These are phyloP conservation scores for Phocoena phocoena DNA, from an alignment of 2,113 vertebrate species.

Conservation along the genomic window DNA sequence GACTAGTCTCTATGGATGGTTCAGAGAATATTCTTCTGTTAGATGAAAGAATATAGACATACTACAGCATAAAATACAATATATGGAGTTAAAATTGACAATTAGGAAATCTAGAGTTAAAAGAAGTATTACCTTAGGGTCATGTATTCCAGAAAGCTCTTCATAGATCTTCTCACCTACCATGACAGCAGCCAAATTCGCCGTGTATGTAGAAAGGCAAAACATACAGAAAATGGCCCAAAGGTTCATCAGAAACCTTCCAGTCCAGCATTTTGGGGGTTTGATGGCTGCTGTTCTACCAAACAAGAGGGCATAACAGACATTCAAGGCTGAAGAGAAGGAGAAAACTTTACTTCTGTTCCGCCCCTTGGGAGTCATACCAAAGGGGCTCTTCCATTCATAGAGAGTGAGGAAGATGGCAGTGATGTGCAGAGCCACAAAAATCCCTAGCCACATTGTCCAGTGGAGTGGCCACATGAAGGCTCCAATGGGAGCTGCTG, in stretches of 20 bases:
- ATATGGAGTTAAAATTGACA: constrained; percentile 1
- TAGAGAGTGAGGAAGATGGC: constrained; percentile 90
- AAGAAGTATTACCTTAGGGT: constrained; percentile 89
- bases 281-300: constrained; percentile 91
- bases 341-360: constrained; percentile 90
- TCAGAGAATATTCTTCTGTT: neutral
- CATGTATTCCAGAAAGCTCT: constrained; percentile 93
- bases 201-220: constrained; percentile 91
- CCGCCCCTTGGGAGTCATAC: constrained; percentile 89
- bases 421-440: constrained; percentile 90
- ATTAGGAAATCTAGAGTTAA: constrained; percentile 56
- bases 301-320: constrained; percentile 91
- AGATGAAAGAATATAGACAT: neutral
- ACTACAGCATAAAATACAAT: neutral
- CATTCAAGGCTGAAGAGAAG: constrained; percentile 90
- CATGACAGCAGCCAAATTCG: constrained; percentile 92
- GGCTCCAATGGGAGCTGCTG: constrained; percentile 90
- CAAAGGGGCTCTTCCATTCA: constrained; percentile 92
- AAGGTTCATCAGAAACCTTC: constrained; percentile 92
- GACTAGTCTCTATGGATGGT: neutral
- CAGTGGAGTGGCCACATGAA: constrained; percentile 93
- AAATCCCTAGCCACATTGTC: constrained; percentile 93
- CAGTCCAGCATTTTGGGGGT: constrained; percentile 91
- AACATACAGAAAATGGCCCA: constrained; percentile 93
- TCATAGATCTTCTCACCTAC: constrained; percentile 93